Percentiles rank a stretch among this genome's conserved stretches.
These are phyloP conservation scores for Drymodes brunneopygia DNA, from an alignment of 2,113 vertebrate species.

Conservation along the genomic window DNA sequence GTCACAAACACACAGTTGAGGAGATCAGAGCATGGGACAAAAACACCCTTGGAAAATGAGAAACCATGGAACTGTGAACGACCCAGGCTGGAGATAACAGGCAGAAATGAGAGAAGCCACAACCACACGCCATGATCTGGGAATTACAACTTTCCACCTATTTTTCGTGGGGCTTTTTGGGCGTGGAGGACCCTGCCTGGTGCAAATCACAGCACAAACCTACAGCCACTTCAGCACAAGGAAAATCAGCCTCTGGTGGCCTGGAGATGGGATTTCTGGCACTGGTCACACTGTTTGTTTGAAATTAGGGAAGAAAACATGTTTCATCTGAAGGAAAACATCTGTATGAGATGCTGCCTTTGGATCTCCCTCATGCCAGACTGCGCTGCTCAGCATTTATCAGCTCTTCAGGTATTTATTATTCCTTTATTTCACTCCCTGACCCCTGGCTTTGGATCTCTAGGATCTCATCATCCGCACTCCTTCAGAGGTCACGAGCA, in stretches of 20 bases:
- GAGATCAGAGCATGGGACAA: not conserved
- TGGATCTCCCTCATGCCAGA: not conserved
- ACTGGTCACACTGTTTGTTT: not conserved
- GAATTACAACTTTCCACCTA: not conserved
- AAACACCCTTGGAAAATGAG: not conserved
- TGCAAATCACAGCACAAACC: not conserved
- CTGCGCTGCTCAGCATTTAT: accelerated
- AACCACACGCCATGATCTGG: too few relatives aligned
- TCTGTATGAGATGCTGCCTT: not conserved
- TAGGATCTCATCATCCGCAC: not conserved
- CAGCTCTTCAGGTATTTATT: not conserved
- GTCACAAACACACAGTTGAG: accelerated
- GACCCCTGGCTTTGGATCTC: not conserved
- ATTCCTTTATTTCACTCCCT: not conserved
- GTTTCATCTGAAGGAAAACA: not conserved
- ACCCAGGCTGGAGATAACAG: accelerated
- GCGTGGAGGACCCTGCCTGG: not conserved
- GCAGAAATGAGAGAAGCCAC: not conserved
- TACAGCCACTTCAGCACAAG: not conserved
- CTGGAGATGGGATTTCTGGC: not conserved
- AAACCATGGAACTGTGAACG: not conserved
- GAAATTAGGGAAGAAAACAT: not conserved
- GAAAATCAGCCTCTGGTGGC: not conserved
- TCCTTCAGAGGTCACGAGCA: accelerated
- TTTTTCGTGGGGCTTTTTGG: not conserved